phyloP scores from a whole-genome alignment of 1,140 invertebrate genomes.

The Lycorma delicatula region DNA sequence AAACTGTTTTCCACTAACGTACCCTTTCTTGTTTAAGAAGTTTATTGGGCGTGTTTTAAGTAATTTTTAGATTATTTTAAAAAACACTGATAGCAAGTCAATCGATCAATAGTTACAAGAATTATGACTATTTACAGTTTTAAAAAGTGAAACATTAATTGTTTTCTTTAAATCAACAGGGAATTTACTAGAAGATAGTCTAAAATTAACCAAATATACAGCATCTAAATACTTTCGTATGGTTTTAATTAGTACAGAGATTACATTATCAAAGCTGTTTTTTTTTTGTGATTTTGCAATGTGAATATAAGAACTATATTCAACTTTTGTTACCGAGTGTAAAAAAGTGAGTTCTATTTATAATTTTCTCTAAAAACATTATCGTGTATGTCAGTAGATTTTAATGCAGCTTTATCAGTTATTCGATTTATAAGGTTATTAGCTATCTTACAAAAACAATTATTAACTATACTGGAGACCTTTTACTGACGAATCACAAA shows the following conservation, averaged over 20 bases:
- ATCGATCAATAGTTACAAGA: slow-evolving; percentile 21
- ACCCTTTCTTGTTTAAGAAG: slow-evolving; percentile 16
- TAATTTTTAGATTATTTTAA: slow-evolving; percentile 24
- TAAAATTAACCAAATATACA: not conserved
- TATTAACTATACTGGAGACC: too few species aligned
- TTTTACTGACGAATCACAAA: too few species aligned
- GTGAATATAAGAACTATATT: too few species aligned
- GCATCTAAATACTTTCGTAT: not conserved
- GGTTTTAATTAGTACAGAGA: not conserved
- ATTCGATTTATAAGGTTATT: too few species aligned
- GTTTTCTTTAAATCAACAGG: not conserved
- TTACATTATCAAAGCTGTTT: not conserved
- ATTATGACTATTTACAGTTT: slow-evolving; percentile 11
- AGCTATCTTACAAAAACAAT: too few species aligned
- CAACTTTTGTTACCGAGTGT: too few species aligned
- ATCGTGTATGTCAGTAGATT: too few species aligned
- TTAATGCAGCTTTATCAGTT: too few species aligned
- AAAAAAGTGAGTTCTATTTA: too few species aligned
- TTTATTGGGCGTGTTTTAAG: slow-evolving; percentile 22
- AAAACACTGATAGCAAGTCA: slow-evolving; percentile 12
- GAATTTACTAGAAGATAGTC: not conserved
- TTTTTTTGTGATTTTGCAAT: too few species aligned
- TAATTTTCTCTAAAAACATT: too few species aligned
- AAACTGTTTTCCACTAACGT: slow-evolving; percentile 14
- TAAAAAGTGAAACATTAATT: slow-evolving; percentile 3